These are phyloP conservation scores for Glandiceps talaboti DNA, from an alignment of 53 echinoderm and acorn worm species.

Conservation along the genomic window DNA sequence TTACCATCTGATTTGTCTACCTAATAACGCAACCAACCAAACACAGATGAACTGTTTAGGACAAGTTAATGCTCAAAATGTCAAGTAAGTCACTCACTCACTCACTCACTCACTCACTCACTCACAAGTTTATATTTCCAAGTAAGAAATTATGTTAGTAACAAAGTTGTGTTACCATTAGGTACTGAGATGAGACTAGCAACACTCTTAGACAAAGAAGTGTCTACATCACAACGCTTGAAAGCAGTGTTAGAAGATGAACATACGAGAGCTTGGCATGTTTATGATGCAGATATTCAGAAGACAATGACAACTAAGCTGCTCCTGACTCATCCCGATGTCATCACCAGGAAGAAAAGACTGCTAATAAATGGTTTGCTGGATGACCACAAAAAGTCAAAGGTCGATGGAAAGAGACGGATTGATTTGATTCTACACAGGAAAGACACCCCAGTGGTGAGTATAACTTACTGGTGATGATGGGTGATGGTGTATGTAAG, in stretches of 20 bases:
- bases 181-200: slow-evolving; percentile 57
- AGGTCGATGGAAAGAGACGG: slow-evolving; percentile 58
- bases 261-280: neutral
- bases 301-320: neutral
- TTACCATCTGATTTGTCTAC: too few species aligned
- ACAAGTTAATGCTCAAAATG: too few species aligned
- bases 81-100: too few species aligned
- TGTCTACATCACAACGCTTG: slow-evolving; percentile 56
- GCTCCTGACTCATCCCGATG: neutral
- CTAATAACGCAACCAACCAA: too few species aligned
- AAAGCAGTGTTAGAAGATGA: neutral
- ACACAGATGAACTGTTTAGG: too few species aligned
- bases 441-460: slow-evolving; percentile 43
- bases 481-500: too few species aligned
- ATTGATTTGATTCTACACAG: slow-evolving; percentile 80
- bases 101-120: too few species aligned
- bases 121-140: too few species aligned
- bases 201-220: slow-evolving; percentile 53
- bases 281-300: neutral
- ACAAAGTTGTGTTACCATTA: too few species aligned
- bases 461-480: too few species aligned
- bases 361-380: too few species aligned
- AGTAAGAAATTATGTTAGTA: too few species aligned
- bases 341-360: neutral
- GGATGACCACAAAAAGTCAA: neutral